These are phyloP conservation scores for Diachasma alloeum DNA, from an alignment of 1,140 invertebrate species.

Conservation along the genomic window DNA sequence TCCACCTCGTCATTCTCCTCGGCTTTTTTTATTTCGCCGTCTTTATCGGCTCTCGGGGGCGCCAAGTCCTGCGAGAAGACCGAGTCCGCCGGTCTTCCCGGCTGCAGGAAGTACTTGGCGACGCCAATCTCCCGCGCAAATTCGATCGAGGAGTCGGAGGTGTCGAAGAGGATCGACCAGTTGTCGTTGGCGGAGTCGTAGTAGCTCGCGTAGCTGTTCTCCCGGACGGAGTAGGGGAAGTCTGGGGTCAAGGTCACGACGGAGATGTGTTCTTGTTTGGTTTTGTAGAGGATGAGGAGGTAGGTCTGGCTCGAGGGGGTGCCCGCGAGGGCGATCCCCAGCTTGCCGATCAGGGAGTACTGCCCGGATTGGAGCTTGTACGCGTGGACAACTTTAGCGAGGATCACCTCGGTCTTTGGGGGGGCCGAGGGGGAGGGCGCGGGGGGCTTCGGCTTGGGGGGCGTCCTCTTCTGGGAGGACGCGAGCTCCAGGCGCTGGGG, in stretches of 20 bases:
- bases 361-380: slow-evolving; percentile 55
- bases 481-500: slow-evolving; percentile 29
- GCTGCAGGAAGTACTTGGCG: slow-evolving; percentile 45
- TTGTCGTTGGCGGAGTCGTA: slow-evolving; percentile 56
- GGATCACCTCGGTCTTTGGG: slow-evolving; percentile 49
- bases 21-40: slow-evolving; percentile 12
- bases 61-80: slow-evolving; percentile 51
- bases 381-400: slow-evolving; percentile 54
- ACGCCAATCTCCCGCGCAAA: slow-evolving; percentile 54
- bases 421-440: slow-evolving; percentile 16
- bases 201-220: slow-evolving; percentile 58
- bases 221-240: slow-evolving; percentile 52
- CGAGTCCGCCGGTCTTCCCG: slow-evolving; percentile 38
- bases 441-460: slow-evolving; percentile 3
- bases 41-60: slow-evolving; percentile 28
- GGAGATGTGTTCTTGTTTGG: slow-evolving; percentile 53
- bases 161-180: slow-evolving; percentile 60
- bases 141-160: slow-evolving; percentile 42
- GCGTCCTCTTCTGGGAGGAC: slow-evolving; percentile 24
- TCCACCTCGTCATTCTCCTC: slow-evolving; percentile 45
- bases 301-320: slow-evolving; percentile 45
- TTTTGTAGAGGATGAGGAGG: slow-evolving; percentile 57
- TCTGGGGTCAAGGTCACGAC: slow-evolving; percentile 47
- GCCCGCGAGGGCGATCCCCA: slow-evolving; percentile 56
- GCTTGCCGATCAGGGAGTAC: slow-evolving; percentile 51